Evolutionary conservation across 2,888 invertebrate genomes (phyloP).

Genomic region (Pteria penguin): DNA sequence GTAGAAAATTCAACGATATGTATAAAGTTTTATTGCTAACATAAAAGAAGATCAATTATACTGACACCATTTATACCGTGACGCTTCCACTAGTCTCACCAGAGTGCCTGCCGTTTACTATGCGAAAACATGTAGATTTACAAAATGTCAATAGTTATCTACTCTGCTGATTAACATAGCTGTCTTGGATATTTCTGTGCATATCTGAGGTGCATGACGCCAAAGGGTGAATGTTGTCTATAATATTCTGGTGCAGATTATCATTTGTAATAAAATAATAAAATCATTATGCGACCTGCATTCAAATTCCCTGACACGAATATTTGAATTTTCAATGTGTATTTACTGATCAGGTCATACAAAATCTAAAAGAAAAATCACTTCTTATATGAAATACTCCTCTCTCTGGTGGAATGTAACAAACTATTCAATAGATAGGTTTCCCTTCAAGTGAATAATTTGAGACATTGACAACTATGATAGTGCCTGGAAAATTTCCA

Average conservation of each 20-base stretch:
- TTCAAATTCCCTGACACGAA: background rate
- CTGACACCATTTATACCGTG: background rate
- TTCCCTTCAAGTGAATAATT: no score
- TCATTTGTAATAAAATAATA: background rate
- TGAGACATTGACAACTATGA: no score
- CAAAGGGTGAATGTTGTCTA: background rate
- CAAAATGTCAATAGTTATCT: background rate
- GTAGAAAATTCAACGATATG: background rate
- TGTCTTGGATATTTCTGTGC: background rate
- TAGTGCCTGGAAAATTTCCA: no score
- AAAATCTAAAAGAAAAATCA: no score
- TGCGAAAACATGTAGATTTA: background rate
- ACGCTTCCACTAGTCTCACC: background rate
- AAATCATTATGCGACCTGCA: background rate
- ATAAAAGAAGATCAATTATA: background rate
- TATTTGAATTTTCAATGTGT: no score
- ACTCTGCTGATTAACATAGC: background rate
- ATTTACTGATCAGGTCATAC: no score
- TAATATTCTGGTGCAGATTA: background rate
- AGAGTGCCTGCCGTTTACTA: background rate
- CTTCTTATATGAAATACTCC: no score
- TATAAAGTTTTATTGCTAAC: background rate
- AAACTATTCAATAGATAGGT: no score
- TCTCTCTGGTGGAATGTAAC: no score
- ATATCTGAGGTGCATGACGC: background rate